phyloP scores from a whole-genome alignment of 2,113 vertebrate genomes.

The Chaetodon trifascialis region DNA sequence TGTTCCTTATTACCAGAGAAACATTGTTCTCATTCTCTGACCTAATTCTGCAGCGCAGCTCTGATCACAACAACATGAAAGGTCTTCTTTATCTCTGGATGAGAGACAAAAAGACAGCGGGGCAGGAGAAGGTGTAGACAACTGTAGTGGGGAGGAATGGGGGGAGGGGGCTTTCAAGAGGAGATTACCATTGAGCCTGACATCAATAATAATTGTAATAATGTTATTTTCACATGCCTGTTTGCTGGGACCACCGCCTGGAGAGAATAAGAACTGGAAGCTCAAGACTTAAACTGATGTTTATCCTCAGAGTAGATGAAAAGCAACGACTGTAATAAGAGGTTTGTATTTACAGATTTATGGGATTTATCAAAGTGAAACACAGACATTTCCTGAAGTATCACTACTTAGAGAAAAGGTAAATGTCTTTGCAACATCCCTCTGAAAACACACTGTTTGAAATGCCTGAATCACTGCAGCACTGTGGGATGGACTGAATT shows the following conservation, averaged over 20 bases:
- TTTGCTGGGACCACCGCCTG: slow-evolving; percentile 6
- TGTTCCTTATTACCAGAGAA: slow-evolving; percentile 43
- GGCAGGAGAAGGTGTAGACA: slow-evolving; percentile 50
- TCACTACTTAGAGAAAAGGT: slow-evolving; percentile 10
- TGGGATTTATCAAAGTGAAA: slow-evolving; percentile 40
- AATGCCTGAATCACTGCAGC: background rate
- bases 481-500: background rate
- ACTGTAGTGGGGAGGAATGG: background rate
- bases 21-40: slow-evolving; percentile 67
- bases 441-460: background rate
- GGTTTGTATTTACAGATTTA: slow-evolving; percentile 34
- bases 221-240: slow-evolving; percentile 34
- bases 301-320: slow-evolving; percentile 29
- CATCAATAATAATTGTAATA: slow-evolving; percentile 49
- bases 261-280: slow-evolving; percentile 4
- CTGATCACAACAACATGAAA: slow-evolving; percentile 65
- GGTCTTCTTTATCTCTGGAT: slow-evolving; percentile 51
- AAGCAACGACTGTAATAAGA: slow-evolving; percentile 15
- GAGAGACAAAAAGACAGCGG: slow-evolving; percentile 57
- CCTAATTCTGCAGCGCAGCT: slow-evolving; percentile 62
- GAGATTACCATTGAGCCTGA: slow-evolving; percentile 48
- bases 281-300: slow-evolving; percentile 33
- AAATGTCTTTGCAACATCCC: slow-evolving; percentile 1
- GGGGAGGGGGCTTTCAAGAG: slow-evolving; percentile 7
- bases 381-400: slow-evolving; percentile 17